Conservation (phyloP, 2,888 invertebrate genomes). For the Luperina testacea region DNA sequence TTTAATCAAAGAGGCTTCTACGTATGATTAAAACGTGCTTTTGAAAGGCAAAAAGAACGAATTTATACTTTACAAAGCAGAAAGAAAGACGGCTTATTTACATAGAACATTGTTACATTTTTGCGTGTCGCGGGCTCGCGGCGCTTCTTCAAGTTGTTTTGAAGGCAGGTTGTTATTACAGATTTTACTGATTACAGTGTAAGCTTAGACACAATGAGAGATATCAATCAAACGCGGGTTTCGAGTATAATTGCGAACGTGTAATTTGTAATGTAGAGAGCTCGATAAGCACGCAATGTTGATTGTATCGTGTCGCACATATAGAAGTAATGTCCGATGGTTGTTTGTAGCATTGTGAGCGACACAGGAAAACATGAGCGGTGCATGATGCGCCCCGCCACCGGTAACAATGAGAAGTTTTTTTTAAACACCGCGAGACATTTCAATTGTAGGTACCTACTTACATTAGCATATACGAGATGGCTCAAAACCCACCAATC, state of each 20-base stretch:
- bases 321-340: conserved; percentile 73
- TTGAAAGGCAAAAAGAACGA: neutral
- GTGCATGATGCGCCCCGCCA: conserved; percentile 73
- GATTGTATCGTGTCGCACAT: conserved; percentile 71
- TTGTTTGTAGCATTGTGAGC: conserved; percentile 78
- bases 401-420: conserved; percentile 80
- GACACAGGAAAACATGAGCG: conserved; percentile 79
- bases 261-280: conserved; percentile 72
- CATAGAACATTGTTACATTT: conserved; percentile 9
- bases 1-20: neutral
- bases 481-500: conserved; percentile 37
- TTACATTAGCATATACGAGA: conserved; percentile 64
- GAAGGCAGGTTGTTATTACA: conserved; percentile 34
- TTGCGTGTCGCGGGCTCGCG: neutral
- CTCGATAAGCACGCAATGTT: conserved; percentile 73
- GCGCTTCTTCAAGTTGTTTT: conserved; percentile 28
- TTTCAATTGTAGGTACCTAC: conserved; percentile 73
- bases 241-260: conserved; percentile 67
- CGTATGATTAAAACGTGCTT: neutral
- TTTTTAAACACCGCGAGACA: conserved; percentile 78
- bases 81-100: neutral
- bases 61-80: neutral
- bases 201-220: conserved; percentile 60
- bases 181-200: conserved; percentile 47
- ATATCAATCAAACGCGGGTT: conserved; percentile 64